These are phyloP conservation scores for Chitala chitala DNA, from an alignment of 2,113 vertebrate genomes.

Conservation along the genomic window DNA sequence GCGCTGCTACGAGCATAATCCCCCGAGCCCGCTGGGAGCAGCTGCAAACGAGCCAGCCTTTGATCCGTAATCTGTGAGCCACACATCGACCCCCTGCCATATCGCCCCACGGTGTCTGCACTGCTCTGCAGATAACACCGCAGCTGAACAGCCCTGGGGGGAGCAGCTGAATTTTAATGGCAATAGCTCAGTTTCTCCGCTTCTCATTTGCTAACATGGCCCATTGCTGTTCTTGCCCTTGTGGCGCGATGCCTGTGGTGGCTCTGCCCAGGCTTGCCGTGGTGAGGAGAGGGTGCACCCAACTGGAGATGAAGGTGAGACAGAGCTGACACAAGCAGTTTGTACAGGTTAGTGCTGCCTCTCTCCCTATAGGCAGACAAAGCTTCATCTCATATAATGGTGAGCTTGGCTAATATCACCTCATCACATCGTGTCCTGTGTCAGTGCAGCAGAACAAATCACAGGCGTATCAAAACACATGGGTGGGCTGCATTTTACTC, in stretches of 20 bases:
- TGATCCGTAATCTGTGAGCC: constrained; percentile 8
- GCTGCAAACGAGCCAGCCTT: constrained; percentile 22
- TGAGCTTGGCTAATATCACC: background rate
- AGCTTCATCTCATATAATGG: constrained; percentile 31
- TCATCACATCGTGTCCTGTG: constrained; percentile 21
- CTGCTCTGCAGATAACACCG: background rate
- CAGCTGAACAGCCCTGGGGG: background rate
- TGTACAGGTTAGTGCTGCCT: background rate
- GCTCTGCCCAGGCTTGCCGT: background rate
- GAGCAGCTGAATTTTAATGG: background rate
- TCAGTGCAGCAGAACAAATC: constrained; percentile 42
- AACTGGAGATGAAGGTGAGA: background rate
- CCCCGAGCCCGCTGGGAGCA: constrained; percentile 1
- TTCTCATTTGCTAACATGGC: no score
- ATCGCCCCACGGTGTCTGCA: background rate
- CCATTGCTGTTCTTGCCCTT: no score
- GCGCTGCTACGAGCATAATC: constrained; percentile 17
- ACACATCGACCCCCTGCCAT: background rate
- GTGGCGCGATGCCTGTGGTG: background rate
- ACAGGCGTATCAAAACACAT: no score
- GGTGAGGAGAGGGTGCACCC: no score
- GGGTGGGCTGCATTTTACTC: no score
- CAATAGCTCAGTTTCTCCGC: background rate
- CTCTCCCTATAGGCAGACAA: constrained; percentile 33
- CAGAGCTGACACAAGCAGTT: background rate